A percentile compares a stretch with the other conserved stretches of the same genome.
Conservation (phyloP, 2,888 invertebrate species). For the Cephus runcator region DNA sequence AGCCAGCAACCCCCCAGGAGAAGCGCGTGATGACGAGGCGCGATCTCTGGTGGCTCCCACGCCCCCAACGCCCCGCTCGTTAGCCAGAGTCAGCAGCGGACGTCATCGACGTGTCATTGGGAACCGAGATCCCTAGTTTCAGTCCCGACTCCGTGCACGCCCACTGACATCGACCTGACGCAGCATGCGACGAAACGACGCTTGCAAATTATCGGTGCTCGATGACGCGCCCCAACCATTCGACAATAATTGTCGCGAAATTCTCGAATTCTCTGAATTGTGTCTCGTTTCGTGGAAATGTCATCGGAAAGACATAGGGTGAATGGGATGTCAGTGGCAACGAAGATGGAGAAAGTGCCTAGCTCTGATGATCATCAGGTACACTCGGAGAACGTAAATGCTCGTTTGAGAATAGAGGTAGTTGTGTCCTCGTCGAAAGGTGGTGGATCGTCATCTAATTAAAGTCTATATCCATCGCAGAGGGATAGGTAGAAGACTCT, state of each 20-base stretch:
- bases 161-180: conserved; percentile 49
- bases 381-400: not conserved
- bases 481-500: conserved; percentile 30
- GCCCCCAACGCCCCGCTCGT: conserved; percentile 64
- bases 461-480: conserved; percentile 34
- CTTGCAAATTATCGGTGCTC: conserved; percentile 51
- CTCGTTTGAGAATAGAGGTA: not conserved
- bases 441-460: conserved; percentile 27
- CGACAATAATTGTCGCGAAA: not conserved
- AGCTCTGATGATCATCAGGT: not conserved
- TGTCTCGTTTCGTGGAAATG: not conserved
- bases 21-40: conserved; percentile 61
- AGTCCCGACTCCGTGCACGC: conserved; percentile 8
- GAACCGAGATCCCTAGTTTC: conserved; percentile 45
- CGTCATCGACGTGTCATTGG: conserved; percentile 66
- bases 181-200: conserved; percentile 40
- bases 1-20: conserved; percentile 18
- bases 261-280: not conserved
- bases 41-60: conserved; percentile 60
- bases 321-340: not conserved
- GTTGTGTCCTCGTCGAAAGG: not conserved
- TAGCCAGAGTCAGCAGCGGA: conserved; percentile 65
- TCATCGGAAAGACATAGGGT: not conserved
- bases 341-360: not conserved
- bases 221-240: not conserved